A percentile compares a stretch with the other conserved stretches of the same genome.
Evolutionary conservation across 2,113 vertebrate species (phyloP).

Genomic region (Prionailurus viverrinus): DNA sequence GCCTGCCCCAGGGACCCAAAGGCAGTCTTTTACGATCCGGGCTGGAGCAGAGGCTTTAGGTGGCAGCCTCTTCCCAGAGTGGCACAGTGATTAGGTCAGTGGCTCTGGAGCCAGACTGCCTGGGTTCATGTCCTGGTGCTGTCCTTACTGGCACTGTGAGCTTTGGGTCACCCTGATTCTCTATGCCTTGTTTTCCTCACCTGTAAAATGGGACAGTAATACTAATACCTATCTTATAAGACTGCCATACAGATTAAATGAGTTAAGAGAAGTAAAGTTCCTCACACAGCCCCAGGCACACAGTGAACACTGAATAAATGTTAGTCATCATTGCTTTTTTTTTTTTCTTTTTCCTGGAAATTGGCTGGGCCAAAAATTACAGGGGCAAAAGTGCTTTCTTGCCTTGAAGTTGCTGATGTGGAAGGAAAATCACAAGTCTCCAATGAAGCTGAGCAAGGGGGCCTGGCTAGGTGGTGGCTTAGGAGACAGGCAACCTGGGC

Average conservation of each 20-base stretch:
- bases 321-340: slow-evolving; percentile 14
- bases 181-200: background rate
- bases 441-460: accelerated
- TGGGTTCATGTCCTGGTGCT: background rate
- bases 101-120: background rate
- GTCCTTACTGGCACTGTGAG: background rate
- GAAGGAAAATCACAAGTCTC: slow-evolving; percentile 58
- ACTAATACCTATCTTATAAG: background rate
- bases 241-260: background rate
- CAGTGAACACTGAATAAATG: background rate
- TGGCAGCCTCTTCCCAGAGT: background rate
- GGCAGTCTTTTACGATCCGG: background rate
- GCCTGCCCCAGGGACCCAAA: background rate
- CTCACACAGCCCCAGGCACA: background rate
- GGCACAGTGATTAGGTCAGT: background rate
- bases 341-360: slow-evolving; percentile 19
- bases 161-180: background rate
- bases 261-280: background rate
- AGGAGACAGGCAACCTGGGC: background rate
- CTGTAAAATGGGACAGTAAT: background rate
- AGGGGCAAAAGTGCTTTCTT: slow-evolving; percentile 2
- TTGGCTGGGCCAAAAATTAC: slow-evolving; percentile 27
- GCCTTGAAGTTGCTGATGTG: slow-evolving; percentile 68
- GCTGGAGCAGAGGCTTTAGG: background rate
- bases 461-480: background rate